Evolutionary conservation across 2,888 invertebrate genomes (phyloP), one percentile per base, ranked within the genome.

Genomic region (Neoascia interrupta): DNA sequence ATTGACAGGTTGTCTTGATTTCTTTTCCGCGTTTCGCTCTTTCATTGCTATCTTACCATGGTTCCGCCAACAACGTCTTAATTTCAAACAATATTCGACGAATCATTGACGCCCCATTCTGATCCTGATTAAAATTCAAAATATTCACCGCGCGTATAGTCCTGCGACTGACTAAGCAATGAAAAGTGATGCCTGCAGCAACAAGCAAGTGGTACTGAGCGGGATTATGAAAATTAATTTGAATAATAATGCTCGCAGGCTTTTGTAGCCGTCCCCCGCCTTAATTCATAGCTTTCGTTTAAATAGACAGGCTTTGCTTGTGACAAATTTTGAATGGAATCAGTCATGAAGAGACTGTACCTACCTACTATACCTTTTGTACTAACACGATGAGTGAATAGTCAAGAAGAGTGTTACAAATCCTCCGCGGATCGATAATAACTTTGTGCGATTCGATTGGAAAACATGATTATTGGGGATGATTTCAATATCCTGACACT

Each of bases 171-270:
- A 79, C 72, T 79, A 37, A 61, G 41, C 56, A 58, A 21, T 75
- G 58, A 34, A n/a, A 8, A 60, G 19, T 34, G 41, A 26, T 54
- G 79, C 79, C 79, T 61, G 21, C 49, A 79, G 79, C 79, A 73
- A 68, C 60, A 72, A 73, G 41, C 73, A 79, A 76, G 66, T 76
- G 76, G 45, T 49, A 66, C 54, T 53, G 81, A 75, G 75, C 82
- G 69, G 81, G 76, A 73, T 79, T 66, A 60, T 69, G 73, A 79
- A 81, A 83, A 84, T 83, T 83, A 83, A 87, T 86, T 87, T 87
- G 84, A 87, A 86, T 86, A 87, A 87, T 84, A 87, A 87, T 85
- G 84, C 84, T 54, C 43, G 43, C 56, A 31, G 61, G 83, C 43
- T 26, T 72, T 49, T 53, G 45, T 28, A 51, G 18, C 49, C 37